Evolutionary conservation across 2,113 vertebrate species (phyloP), one percentile per base, ranked within the genome.

Genomic region (Scytalopus superciliaris): DNA sequence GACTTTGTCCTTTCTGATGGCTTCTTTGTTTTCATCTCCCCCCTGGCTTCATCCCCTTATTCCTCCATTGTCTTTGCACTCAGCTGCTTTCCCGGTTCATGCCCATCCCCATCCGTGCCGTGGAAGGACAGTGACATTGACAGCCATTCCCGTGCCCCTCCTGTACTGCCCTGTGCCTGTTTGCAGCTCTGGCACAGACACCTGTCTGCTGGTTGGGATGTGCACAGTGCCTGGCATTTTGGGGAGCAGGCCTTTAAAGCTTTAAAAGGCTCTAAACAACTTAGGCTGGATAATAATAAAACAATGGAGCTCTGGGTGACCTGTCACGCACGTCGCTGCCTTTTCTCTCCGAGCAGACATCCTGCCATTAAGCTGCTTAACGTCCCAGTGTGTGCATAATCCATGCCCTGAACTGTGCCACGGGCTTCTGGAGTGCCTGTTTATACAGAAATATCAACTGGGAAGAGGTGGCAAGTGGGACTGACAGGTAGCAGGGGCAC

Each of bases 351-450:
- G 45, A 75, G 77, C 88, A 91, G 90, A 79, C 84, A 56, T 83
- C 72, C 68, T 66, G 5, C 68, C 69, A 30, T 56, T 96, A 86
- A 96, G 90, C 95, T 88, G 92, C 94, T 94, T 94, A 91, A 21
- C 6, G 6, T 44, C 82, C 84, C 3, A 72, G 66, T 3, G 56
- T n/a, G 9, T 45, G 57, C 82, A 25, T 83, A 90, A 93, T 90
- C 92, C 94, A 9, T 75, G 6, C 57, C 82, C 70, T 17, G 40
- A 49, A 3, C 85, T 4, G 2, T 47, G 78, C 78, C 55, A n/a
- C 2, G 2, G 57, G 30, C 7, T 40, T 53, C 74, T 3, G 0
- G 5, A 1, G 37, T 1, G 31, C 59, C 62, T 37, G 25, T 33
- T 60, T 6, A 0, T 2, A 27, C 39, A 52, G 37, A 45, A 27